A percentile compares a stretch with the other conserved stretches of the same genome.
These are phyloP conservation scores for Cylloceria caligata DNA, from an alignment of 2,888 invertebrate genomes.

Conservation along the genomic window DNA sequence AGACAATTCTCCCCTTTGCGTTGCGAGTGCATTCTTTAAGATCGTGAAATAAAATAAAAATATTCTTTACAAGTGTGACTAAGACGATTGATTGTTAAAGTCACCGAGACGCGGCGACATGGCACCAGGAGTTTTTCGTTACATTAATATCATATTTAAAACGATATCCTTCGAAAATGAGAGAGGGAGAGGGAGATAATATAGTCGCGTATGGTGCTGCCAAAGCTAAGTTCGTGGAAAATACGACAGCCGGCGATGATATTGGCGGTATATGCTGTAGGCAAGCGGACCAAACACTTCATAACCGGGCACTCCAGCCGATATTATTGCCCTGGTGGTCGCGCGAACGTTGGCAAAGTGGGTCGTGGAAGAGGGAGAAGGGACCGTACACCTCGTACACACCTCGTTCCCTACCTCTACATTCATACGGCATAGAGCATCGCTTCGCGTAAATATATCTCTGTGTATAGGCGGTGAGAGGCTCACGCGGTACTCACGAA, in stretches of 20 bases:
- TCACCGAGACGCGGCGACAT: slow-evolving; percentile 6
- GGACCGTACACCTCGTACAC: slow-evolving; percentile 55
- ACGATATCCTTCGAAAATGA: slow-evolving; percentile 40
- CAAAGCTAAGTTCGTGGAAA: slow-evolving; percentile 64
- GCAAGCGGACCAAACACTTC: slow-evolving; percentile 36
- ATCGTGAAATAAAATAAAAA: background rate
- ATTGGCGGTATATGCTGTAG: slow-evolving; percentile 52
- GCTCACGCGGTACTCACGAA: slow-evolving; percentile 56
- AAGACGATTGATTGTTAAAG: slow-evolving; percentile 8
- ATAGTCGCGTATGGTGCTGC: slow-evolving; percentile 16
- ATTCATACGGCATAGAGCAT: slow-evolving; percentile 18
- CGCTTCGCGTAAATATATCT: slow-evolving; percentile 9
- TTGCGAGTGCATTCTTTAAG: background rate
- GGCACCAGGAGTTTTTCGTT: background rate
- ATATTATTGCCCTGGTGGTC: slow-evolving; percentile 58
- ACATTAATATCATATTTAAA: too few relatives aligned
- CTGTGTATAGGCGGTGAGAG: slow-evolving; percentile 16
- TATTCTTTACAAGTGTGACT: background rate
- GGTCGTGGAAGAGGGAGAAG: slow-evolving; percentile 56
- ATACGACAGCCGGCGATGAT: slow-evolving; percentile 60
- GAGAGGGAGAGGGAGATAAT: background rate
- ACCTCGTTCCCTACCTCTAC: slow-evolving; percentile 56
- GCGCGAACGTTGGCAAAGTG: slow-evolving; percentile 57
- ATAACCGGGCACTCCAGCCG: slow-evolving; percentile 52
- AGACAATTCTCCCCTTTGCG: too few relatives aligned